Conservation (phyloP, 2,113 vertebrate species). For the Zosterops japonicus region DNA sequence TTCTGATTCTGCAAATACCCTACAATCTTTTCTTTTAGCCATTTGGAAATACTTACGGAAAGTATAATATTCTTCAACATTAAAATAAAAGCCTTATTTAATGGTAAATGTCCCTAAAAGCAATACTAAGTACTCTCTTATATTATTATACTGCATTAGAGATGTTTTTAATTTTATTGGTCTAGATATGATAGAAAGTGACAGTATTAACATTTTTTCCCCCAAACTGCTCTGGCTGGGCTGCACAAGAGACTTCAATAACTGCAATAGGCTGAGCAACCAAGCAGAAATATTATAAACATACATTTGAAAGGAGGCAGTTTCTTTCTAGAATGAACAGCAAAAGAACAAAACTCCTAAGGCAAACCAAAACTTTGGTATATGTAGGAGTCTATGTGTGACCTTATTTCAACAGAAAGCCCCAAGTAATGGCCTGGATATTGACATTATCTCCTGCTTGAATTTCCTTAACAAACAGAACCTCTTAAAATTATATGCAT, state of each 20-base stretch:
- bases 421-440: not conserved
- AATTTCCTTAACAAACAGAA: not conserved
- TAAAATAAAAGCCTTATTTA: conserved; percentile 39
- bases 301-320: not conserved
- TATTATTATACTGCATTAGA: not conserved
- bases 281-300: not conserved
- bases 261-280: not conserved
- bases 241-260: not conserved
- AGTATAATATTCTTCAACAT: not conserved
- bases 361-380: not conserved
- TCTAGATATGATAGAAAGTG: conserved; percentile 26
- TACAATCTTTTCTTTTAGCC: conserved; percentile 8
- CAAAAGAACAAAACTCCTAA: not conserved
- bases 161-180: conserved; percentile 16
- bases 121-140: conserved; percentile 2
- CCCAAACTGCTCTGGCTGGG: not conserved
- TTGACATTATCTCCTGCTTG: not conserved
- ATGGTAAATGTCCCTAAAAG: conserved; percentile 36
- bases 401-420: not conserved
- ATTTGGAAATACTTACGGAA: conserved; percentile 43
- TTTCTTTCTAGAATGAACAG: not conserved
- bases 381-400: not conserved
- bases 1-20: not conserved
- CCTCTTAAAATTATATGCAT: not conserved
- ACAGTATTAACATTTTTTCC: not conserved